Conservation (phyloP, 2,797 vertebrate genomes). For the Stomatorhinus walkeri region DNA sequence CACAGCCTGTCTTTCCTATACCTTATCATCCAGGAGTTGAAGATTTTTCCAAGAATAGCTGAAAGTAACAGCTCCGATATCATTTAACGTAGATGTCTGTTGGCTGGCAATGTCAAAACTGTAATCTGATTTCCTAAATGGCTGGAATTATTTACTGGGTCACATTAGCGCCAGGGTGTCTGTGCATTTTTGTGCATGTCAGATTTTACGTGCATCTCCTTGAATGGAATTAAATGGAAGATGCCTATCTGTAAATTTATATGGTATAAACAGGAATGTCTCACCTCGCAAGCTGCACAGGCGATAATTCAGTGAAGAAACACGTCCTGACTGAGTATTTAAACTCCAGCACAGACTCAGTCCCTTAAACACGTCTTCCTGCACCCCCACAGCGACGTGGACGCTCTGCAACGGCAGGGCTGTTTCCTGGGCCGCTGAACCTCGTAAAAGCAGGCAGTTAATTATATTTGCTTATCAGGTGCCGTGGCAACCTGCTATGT, state of each 20-base stretch:
- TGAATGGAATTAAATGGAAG: slow-evolving; percentile 2
- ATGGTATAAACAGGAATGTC: slow-evolving; percentile 11
- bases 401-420: no score
- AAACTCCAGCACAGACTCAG: background rate
- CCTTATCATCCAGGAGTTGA: background rate
- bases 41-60: background rate
- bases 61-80: background rate
- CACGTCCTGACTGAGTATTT: background rate
- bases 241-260: background rate
- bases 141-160: background rate
- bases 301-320: slow-evolving; percentile 2
- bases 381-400: background rate
- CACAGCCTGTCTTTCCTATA: background rate
- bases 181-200: background rate
- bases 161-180: background rate
- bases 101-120: background rate
- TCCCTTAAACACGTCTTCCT: background rate
- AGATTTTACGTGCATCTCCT: background rate
- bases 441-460: slow-evolving; percentile 16
- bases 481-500: slow-evolving; percentile 17
- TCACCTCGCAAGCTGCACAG: background rate
- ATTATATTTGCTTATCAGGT: slow-evolving; percentile 19
- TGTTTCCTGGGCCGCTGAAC: background rate
- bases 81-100: background rate
- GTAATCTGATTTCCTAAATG: slow-evolving; percentile 7